Percentiles rank a stretch among this genome's conserved stretches.
These are phyloP conservation scores for Mormoops blainvillei DNA, from an alignment of 2,113 vertebrate species.

Conservation along the genomic window DNA sequence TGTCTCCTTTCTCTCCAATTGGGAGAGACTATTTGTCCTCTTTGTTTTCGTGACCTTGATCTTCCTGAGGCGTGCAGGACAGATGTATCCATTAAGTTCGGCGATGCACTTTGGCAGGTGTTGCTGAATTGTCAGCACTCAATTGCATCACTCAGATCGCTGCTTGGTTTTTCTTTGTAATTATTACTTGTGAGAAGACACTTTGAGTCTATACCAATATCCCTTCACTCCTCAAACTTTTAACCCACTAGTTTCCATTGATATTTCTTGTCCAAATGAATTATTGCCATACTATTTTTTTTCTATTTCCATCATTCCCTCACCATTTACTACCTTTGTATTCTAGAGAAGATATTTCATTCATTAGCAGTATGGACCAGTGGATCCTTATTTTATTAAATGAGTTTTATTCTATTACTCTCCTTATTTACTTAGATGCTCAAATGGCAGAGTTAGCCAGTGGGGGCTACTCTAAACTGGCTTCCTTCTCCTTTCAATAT, in stretches of 20 bases:
- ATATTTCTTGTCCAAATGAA: neutral
- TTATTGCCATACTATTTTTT: neutral
- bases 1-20: neutral
- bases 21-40: neutral
- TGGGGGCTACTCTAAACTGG: neutral
- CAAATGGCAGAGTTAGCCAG: neutral
- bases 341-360: neutral
- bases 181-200: neutral
- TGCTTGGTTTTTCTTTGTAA: neutral
- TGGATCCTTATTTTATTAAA: neutral
- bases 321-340: neutral
- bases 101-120: neutral
- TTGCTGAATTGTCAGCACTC: neutral
- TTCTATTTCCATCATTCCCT: neutral
- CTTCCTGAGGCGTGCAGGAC: neutral
- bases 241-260: neutral
- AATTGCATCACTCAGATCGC: neutral
- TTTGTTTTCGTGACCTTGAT: neutral
- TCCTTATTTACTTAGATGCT: neutral
- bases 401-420: neutral
- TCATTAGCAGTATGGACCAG: neutral
- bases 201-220: neutral
- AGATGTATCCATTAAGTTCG: neutral
- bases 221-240: neutral
- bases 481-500: neutral